Evolutionary conservation across 2,888 invertebrate species (phyloP), one percentile per base, ranked within the genome.

Genomic region (Caenorhabditis sp.): DNA sequence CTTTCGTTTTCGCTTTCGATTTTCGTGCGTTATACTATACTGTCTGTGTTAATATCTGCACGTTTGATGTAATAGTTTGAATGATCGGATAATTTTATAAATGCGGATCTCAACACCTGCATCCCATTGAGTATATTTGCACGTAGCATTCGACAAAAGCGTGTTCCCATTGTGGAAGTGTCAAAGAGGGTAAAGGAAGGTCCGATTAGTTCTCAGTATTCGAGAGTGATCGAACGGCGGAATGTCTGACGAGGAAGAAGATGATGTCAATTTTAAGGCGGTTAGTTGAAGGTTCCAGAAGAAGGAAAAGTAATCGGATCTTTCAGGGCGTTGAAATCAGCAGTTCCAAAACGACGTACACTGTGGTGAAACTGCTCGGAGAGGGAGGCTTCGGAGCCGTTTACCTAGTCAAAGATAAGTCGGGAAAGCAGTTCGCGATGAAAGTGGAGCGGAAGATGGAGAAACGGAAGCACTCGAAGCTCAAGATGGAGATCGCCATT

Each of bases 401-500:
- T 8, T 82, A 80, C 56, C 70, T 73, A 65, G 84, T 86, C 9
- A 73, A 79, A 46, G 75, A 73, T 27, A 45, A 53, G 35, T 79
- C 78, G 27, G 70, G 52, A 11, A 79, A 76, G 24, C 22, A 35
- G 43, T 84, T 66, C 55, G 86, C 86, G 66, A 84, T 86, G 85
- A 86, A 86, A 45, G 81, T 86, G 22, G 86, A 86, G 65, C 81
- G 78, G 71, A 87, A 87, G 61, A 37, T 80, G 17, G 81, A 80
- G 46, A 81, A 53, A 15, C 70, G 86, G 39, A 74, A 72, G 27
- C 83, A 85, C 41, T 83, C 85, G n/a, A 86, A 85, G 45, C 81
- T 86, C 3, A 86, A 85, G 50, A 86, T 86, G 86, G 86, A 86
- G 79, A 85, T 86, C 13, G 73, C 78, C 15, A 85, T 86, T 46